A percentile compares a stretch with the other conserved stretches of the same genome.
phyloP scores from a whole-genome alignment of 2,888 invertebrate species.

The Mesorhabditis sp. region DNA sequence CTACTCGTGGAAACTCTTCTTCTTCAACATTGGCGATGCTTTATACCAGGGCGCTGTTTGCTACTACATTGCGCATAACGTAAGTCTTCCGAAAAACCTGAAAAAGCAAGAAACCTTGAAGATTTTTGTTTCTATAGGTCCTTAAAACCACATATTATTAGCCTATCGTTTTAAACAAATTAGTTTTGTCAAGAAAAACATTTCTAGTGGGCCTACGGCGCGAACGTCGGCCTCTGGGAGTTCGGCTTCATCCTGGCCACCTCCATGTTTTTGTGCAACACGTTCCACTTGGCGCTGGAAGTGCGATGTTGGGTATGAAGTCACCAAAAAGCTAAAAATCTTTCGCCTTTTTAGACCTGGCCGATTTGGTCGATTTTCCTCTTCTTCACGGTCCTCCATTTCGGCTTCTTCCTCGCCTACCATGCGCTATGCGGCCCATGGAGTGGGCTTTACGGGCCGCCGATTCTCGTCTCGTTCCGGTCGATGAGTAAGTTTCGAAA shows the following conservation, averaged over 20 bases:
- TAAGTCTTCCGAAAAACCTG: constrained; percentile 37
- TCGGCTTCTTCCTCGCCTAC: constrained; percentile 20
- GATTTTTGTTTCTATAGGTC: neutral
- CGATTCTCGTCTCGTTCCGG: constrained; percentile 2
- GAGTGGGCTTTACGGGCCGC: constrained; percentile 10
- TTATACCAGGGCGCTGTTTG: constrained; percentile 86
- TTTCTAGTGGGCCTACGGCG: constrained; percentile 46
- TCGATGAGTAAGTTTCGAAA: neutral
- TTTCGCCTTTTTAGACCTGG: constrained; percentile 23
- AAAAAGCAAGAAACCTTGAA: constrained; percentile 2
- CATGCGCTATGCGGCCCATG: constrained; percentile 9
- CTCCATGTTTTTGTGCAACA: constrained; percentile 80
- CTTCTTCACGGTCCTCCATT: constrained; percentile 38
- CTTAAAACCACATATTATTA: too few relatives aligned
- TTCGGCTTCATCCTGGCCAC: constrained; percentile 84
- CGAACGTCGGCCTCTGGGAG: constrained; percentile 76
- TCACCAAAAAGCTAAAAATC: neutral
- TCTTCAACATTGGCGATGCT: constrained; percentile 82
- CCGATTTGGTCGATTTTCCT: constrained; percentile 24
- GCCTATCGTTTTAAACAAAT: too few relatives aligned
- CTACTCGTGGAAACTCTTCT: constrained; percentile 67
- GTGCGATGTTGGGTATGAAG: constrained; percentile 81
- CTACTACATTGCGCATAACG: constrained; percentile 76
- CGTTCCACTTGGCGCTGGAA: constrained; percentile 81
- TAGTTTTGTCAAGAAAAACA: neutral